Percentiles rank a stretch among this genome's conserved stretches.
phyloP scores from a whole-genome alignment of 2,113 vertebrate genomes.

The Vulpes lagopus region DNA sequence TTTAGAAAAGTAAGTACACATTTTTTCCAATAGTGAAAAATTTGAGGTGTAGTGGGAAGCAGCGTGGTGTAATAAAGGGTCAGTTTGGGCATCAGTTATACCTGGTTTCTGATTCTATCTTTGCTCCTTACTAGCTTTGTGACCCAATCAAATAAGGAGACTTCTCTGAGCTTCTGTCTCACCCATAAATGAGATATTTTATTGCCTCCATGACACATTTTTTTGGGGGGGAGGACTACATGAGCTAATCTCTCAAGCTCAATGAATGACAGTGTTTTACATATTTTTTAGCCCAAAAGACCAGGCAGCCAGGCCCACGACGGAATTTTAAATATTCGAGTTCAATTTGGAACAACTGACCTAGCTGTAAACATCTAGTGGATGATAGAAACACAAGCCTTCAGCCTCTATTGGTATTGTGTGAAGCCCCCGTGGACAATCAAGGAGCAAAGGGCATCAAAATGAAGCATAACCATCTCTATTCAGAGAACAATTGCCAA shows the following conservation, averaged over 20 bases:
- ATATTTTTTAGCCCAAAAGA: background rate
- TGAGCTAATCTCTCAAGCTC: background rate
- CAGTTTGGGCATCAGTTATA: rapidly evolving
- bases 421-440: rapidly evolving
- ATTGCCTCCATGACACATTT: background rate
- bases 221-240: background rate
- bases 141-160: background rate
- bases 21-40: background rate
- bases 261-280: background rate
- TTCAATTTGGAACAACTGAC: background rate
- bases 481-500: background rate
- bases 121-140: rapidly evolving
- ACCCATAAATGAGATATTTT: background rate
- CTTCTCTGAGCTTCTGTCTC: background rate
- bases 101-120: background rate
- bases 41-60: rapidly evolving
- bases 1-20: background rate
- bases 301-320: background rate
- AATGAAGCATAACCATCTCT: background rate
- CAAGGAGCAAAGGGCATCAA: background rate
- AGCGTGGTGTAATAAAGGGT: rapidly evolving
- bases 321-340: background rate
- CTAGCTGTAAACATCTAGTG: background rate
- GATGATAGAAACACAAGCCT: background rate
- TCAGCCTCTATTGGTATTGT: background rate